Conservation (phyloP, 2,888 invertebrate genomes). For the Neocrepidodera transversa region DNA sequence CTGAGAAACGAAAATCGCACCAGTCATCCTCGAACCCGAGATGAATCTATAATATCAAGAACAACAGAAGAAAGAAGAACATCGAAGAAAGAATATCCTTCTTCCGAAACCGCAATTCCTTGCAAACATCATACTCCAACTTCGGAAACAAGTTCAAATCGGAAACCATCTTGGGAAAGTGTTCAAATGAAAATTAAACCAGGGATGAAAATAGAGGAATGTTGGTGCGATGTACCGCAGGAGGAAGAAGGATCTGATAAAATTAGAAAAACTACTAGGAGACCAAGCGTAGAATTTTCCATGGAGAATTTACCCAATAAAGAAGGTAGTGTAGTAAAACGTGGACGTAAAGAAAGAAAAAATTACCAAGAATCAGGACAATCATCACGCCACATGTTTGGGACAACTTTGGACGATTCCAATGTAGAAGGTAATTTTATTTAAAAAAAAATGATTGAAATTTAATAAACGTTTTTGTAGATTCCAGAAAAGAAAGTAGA, state of each 20-base stretch:
- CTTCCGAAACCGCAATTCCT: not conserved
- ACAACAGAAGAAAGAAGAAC: not conserved
- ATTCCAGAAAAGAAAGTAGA: not conserved
- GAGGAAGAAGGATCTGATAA: not conserved
- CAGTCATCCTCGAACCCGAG: not conserved
- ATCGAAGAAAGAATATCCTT: not conserved
- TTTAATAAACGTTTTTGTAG: too few species aligned
- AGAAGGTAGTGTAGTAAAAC: not conserved
- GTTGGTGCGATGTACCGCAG: conserved; percentile 20
- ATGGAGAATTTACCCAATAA: not conserved
- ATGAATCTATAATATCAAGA: not conserved
- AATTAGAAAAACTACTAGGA: not conserved
- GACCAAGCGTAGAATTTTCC: not conserved
- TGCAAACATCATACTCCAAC: not conserved
- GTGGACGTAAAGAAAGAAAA: not conserved
- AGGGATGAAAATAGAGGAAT: conserved; percentile 20
- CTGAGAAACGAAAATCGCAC: not conserved
- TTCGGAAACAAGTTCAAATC: not conserved
- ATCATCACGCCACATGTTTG: not conserved
- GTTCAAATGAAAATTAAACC: conserved; percentile 11
- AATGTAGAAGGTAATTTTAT: not conserved
- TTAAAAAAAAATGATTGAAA: too few species aligned
- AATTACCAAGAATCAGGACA: too few species aligned
- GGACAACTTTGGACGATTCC: not conserved
- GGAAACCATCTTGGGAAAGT: conserved; percentile 7